Percentiles rank a stretch among this genome's conserved stretches.
Evolutionary conservation across 2,113 vertebrate species (phyloP).

Genomic region (Psittacula cyanocephala): DNA sequence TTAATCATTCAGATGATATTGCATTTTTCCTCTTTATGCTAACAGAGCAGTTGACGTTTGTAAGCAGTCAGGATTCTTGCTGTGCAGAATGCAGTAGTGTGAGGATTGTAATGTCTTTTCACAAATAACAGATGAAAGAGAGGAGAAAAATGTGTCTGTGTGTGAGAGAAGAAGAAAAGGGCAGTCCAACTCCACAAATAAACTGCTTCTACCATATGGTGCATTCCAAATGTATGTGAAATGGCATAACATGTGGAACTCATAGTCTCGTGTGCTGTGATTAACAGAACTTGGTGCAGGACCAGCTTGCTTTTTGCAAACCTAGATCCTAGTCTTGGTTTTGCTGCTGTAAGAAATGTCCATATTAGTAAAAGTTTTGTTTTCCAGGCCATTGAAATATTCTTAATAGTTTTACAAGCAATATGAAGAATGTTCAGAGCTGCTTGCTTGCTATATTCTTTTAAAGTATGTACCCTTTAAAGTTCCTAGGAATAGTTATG

Average conservation of each 20-base stretch:
- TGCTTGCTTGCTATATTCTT: not conserved
- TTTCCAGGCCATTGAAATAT: not conserved
- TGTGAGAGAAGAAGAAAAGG: not conserved
- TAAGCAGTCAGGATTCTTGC: conserved; percentile 32
- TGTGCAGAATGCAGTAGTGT: conserved; percentile 11
- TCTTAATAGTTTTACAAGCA: not conserved
- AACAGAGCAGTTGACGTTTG: conserved; percentile 8
- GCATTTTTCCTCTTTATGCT: conserved; percentile 10
- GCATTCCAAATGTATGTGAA: not conserved
- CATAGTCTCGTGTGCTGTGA: not conserved
- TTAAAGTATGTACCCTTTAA: not conserved
- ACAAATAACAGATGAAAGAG: not conserved
- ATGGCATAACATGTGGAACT: not conserved
- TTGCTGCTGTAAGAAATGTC: not conserved
- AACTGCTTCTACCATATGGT: not conserved
- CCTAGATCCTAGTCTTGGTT: not conserved
- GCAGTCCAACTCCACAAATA: not conserved
- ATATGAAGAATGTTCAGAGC: not conserved
- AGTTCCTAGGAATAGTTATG: not conserved
- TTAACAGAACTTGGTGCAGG: not conserved
- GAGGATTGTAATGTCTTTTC: not conserved
- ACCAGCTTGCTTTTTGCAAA: not conserved
- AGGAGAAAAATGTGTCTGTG: not conserved
- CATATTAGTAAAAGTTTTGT: not conserved
- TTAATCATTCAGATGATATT: conserved; percentile 46